Conservation (phyloP, 2,888 invertebrate species). For the Pterostichus madidus region DNA sequence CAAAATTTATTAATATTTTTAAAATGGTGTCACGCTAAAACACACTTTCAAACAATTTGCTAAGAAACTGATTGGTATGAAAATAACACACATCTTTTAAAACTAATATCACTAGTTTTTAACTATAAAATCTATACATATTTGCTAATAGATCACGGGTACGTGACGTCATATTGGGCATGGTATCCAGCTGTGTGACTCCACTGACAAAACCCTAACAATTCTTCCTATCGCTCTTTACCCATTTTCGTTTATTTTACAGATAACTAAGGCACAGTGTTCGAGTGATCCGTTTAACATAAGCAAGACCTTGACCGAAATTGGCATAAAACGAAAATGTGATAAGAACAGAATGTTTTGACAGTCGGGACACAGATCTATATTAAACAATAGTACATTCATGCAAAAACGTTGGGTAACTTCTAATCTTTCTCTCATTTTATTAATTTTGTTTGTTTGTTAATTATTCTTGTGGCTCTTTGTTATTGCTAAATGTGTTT, state of each 20-base stretch:
- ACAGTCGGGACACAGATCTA: conserved; percentile 40
- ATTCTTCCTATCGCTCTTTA: neutral
- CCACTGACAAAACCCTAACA: conserved; percentile 34
- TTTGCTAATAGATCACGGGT: conserved; percentile 35
- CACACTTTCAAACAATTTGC: conserved; percentile 9
- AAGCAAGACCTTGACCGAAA: neutral
- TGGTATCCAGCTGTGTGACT: conserved; percentile 41
- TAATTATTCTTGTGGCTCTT: conserved; percentile 28
- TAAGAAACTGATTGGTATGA: conserved; percentile 53
- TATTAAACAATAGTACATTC: conserved; percentile 8
- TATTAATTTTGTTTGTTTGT: neutral
- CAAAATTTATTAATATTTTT: conserved; percentile 12
- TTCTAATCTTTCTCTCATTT: neutral
- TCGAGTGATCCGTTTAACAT: neutral
- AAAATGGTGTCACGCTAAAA: conserved; percentile 44
- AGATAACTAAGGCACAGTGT: conserved; percentile 12
- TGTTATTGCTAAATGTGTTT: conserved; percentile 24
- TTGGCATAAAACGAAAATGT: conserved; percentile 20
- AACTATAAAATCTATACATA: conserved; percentile 58
- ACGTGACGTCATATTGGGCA: conserved; percentile 50
- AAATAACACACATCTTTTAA: conserved; percentile 56
- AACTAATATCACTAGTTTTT: conserved; percentile 62
- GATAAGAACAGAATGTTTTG: conserved; percentile 27
- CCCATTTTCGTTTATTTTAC: neutral
- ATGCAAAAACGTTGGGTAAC: neutral